phyloP scores from a whole-genome alignment of 2,888 invertebrate species.

The Rhopalosiphum nymphaeae region DNA sequence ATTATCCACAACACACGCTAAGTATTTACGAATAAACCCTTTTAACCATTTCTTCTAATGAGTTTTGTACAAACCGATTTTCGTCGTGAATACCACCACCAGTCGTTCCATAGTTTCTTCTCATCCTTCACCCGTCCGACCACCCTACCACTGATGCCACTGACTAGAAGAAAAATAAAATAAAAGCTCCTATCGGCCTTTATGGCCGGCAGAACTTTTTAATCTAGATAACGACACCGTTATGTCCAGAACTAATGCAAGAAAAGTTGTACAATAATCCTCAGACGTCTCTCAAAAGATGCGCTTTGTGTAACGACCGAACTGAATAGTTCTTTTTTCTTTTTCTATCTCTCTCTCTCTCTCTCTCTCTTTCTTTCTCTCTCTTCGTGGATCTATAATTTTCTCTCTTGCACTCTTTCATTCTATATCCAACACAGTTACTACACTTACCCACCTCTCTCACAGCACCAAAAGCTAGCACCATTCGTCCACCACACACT shows the following conservation, averaged over 20 bases:
- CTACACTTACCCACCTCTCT: not conserved
- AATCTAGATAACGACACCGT: slow-evolving; percentile 64
- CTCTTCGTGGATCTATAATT: not conserved
- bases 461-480: not conserved
- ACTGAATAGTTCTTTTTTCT: slow-evolving; percentile 5
- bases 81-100: not conserved
- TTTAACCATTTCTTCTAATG: slow-evolving; percentile 47
- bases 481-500: not conserved
- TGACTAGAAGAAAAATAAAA: slow-evolving; percentile 19
- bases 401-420: not conserved
- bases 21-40: slow-evolving; percentile 37
- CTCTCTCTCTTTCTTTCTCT: not conserved
- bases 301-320: slow-evolving; percentile 61
- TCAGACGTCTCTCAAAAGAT: slow-evolving; percentile 61
- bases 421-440: not conserved
- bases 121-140: not conserved
- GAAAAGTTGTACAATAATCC: slow-evolving; percentile 63
- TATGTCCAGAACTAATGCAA: slow-evolving; percentile 57
- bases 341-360: not conserved
- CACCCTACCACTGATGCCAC: not conserved
- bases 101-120: not conserved
- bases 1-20: slow-evolving; percentile 16
- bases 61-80: slow-evolving; percentile 10
- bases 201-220: slow-evolving; percentile 59
- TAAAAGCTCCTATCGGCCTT: slow-evolving; percentile 51